Percentiles rank a stretch among this genome's conserved stretches.
Evolutionary conservation across 2,888 invertebrate species (phyloP).

Genomic region (Cerceris rybyensis): DNA sequence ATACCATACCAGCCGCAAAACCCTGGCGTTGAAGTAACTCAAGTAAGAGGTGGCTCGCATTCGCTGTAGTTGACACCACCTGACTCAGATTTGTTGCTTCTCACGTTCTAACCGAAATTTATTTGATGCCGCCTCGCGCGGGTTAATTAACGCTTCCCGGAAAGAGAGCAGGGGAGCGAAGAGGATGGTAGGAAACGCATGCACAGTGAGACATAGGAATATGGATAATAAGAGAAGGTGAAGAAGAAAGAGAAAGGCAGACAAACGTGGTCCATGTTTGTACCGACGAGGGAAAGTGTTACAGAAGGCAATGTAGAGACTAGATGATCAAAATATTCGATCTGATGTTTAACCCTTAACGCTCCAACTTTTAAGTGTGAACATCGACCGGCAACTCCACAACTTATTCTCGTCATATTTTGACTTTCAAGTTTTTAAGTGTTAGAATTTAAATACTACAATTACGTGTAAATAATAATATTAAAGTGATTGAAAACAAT

Average conservation of each 20-base stretch:
- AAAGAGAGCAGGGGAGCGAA: slow-evolving; percentile 8
- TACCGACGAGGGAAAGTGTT: slow-evolving; percentile 9
- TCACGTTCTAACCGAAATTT: slow-evolving; percentile 81
- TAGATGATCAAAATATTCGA: slow-evolving; percentile 44
- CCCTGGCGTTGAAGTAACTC: slow-evolving; percentile 71
- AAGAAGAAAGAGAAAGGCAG: slow-evolving; percentile 4
- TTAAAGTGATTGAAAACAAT: too few relatives aligned
- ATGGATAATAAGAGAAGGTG: slow-evolving; percentile 5
- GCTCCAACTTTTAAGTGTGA: too few relatives aligned
- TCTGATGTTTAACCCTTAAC: too few relatives aligned
- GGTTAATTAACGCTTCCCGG: slow-evolving; percentile 77
- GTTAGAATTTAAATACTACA: too few relatives aligned
- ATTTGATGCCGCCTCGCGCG: slow-evolving; percentile 78
- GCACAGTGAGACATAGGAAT: slow-evolving; percentile 5
- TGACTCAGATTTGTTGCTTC: slow-evolving; percentile 82
- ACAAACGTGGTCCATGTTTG: neutral
- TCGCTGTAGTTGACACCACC: slow-evolving; percentile 79
- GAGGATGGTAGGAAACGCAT: neutral
- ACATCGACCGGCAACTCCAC: too few relatives aligned
- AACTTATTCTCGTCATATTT: too few relatives aligned
- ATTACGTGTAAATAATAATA: too few relatives aligned
- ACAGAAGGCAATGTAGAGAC: slow-evolving; percentile 23
- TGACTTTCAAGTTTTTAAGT: too few relatives aligned
- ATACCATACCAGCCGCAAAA: slow-evolving; percentile 68
- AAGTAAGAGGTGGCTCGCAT: slow-evolving; percentile 74